Conservation (phyloP, 2,113 vertebrate species). For the Pycnonotus jocosus region DNA sequence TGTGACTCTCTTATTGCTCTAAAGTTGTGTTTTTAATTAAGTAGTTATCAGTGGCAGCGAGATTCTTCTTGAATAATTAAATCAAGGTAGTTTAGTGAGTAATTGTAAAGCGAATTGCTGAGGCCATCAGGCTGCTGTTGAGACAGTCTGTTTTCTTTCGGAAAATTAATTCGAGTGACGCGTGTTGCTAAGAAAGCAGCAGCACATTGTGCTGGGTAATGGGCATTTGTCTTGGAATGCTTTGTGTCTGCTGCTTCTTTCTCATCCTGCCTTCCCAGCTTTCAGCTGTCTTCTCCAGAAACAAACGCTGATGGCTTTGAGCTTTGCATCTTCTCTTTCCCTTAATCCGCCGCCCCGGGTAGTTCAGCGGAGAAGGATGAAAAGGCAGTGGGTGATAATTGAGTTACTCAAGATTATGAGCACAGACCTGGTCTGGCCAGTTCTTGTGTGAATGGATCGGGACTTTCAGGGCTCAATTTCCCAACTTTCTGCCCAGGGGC, state of each 20-base stretch:
- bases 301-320: neutral
- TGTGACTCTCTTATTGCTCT: slow-evolving; percentile 33
- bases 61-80: slow-evolving; percentile 63
- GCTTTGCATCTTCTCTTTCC: neutral
- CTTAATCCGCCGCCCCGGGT: neutral
- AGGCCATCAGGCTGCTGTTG: slow-evolving; percentile 20
- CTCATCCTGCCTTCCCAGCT: neutral
- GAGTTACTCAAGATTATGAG: neutral
- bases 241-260: neutral
- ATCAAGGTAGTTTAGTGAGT: slow-evolving; percentile 63
- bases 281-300: neutral
- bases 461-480: neutral
- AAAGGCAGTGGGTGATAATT: neutral
- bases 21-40: slow-evolving; percentile 64
- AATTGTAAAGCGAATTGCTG: slow-evolving; percentile 56
- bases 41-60: slow-evolving; percentile 34
- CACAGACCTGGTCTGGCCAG: neutral
- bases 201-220: neutral
- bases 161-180: slow-evolving; percentile 36
- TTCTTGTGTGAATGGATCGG: accelerated
- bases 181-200: neutral
- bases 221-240: neutral
- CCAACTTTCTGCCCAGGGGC: neutral
- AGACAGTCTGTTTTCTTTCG: slow-evolving; percentile 34
- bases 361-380: neutral